Base-by-base conservation (phyloP, 2,888 invertebrate species). In the Rotaria macrura region DNA sequence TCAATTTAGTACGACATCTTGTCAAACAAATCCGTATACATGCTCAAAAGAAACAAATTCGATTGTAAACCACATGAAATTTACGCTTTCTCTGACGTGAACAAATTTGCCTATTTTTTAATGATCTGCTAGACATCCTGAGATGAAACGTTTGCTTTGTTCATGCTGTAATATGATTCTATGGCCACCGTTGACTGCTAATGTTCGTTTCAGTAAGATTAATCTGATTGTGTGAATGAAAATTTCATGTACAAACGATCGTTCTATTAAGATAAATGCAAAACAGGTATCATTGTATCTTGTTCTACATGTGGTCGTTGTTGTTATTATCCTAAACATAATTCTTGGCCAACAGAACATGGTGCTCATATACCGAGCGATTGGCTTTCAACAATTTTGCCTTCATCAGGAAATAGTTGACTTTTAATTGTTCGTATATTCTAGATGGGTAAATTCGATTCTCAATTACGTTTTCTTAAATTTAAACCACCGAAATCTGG, bases 41-140 rank as follows among this genome's bases (percentile, higher is more conserved):
- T 79, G 79, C 79, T 43, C 40, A 43, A 79, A 40, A 43, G 43
- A 79, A 79, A 79, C 79, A 79, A n/a, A 43, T 79, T 43, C 79
- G 79, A 34, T 79, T 79, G 79, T 43, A 43, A 79, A 43, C 25
- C 1, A 34, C 34, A 14, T 49, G n/a, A n/a, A n/a, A n/a, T n/a
- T n/a, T n/a, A n/a, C n/a, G n/a, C n/a, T n/a, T n/a, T n/a, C n/a
- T n/a, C n/a, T n/a, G n/a, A n/a, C n/a, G n/a, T n/a, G n/a, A n/a
- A n/a, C n/a, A n/a, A n/a, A n/a, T n/a, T n/a, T n/a, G n/a, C n/a
- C 49, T 49, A 7, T 49, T 49, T 14, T 49, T 2, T 9, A 49
- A 49, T 49, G 57, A n/a, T 34, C 12, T 6, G 7, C 2, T 79
- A 79, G 79, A 79, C 79, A 79, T 79, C 79, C 79, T 25, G 79